phyloP scores from a whole-genome alignment of 2,113 vertebrate species.

The Leptocoma aspasia region DNA sequence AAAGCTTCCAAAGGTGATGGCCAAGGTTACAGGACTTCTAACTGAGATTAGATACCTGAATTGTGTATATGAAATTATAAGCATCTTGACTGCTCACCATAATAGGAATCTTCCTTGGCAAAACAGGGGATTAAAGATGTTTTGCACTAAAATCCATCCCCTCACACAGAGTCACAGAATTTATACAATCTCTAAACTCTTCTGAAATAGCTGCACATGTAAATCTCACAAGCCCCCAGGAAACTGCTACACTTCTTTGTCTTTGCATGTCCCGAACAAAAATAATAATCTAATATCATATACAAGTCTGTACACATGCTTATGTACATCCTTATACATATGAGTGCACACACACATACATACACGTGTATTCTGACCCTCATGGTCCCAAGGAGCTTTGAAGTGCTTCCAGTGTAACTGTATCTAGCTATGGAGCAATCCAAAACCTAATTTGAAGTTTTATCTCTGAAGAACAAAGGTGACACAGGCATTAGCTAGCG shows the following conservation, averaged over 20 bases:
- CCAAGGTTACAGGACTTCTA: not conserved
- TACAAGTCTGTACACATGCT: not conserved
- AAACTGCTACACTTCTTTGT: not conserved
- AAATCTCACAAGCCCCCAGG: not conserved
- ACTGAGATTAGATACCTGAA: not conserved
- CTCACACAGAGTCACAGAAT: not conserved
- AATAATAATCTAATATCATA: not conserved
- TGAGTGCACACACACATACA: not conserved
- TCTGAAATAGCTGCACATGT: not conserved
- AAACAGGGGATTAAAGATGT: not conserved
- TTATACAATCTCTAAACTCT: not conserved
- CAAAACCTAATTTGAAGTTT: not conserved
- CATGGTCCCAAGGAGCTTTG: not conserved
- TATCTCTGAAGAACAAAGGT: not conserved
- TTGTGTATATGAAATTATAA: not conserved
- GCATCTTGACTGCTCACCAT: not conserved
- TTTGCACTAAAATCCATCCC: not conserved
- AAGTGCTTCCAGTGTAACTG: not conserved
- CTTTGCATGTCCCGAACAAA: not conserved
- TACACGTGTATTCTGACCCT: rapidly evolving
- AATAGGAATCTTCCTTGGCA: not conserved
- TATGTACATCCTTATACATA: not conserved
- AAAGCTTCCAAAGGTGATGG: not conserved
- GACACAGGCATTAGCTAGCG: not conserved
- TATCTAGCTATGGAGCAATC: not conserved